These are phyloP conservation scores for Alethe diademata DNA, from an alignment of 2,113 vertebrate genomes.

Conservation along the genomic window DNA sequence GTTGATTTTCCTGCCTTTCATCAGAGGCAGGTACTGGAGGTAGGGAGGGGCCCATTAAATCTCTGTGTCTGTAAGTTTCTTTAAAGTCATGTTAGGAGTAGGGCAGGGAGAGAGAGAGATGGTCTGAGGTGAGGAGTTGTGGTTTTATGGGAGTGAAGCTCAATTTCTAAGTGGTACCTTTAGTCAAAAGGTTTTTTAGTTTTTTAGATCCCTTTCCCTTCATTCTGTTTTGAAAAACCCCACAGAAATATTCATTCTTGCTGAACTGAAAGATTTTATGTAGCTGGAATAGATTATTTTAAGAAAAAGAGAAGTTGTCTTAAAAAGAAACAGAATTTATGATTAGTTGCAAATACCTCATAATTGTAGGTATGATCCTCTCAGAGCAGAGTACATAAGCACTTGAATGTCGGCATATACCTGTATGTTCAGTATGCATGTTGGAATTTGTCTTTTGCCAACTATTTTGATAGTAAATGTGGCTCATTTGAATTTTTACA, in stretches of 20 bases:
- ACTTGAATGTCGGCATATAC: neutral
- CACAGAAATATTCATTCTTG: neutral
- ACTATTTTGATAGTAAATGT: slow-evolving; percentile 55
- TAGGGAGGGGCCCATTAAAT: slow-evolving; percentile 36
- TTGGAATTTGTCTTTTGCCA: slow-evolving; percentile 44
- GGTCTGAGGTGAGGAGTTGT: neutral
- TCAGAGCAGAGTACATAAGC: neutral
- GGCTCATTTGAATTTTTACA: slow-evolving; percentile 24
- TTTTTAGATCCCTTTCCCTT: neutral
- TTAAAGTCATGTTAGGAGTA: neutral
- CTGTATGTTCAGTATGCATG: slow-evolving; percentile 32
- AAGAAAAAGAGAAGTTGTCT: neutral
- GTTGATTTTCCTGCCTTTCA: slow-evolving; percentile 59
- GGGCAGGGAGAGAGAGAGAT: neutral
- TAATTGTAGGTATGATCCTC: neutral
- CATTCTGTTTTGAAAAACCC: neutral
- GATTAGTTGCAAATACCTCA: neutral
- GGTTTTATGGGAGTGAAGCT: neutral
- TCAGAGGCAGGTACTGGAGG: slow-evolving; percentile 22
- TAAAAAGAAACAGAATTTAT: neutral
- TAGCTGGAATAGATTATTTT: neutral
- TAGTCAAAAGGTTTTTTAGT: neutral
- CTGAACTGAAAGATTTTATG: neutral
- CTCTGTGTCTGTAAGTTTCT: neutral
- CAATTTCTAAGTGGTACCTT: neutral